Conservation (phyloP, 2,888 invertebrate genomes). For the Lymantria monacha region DNA sequence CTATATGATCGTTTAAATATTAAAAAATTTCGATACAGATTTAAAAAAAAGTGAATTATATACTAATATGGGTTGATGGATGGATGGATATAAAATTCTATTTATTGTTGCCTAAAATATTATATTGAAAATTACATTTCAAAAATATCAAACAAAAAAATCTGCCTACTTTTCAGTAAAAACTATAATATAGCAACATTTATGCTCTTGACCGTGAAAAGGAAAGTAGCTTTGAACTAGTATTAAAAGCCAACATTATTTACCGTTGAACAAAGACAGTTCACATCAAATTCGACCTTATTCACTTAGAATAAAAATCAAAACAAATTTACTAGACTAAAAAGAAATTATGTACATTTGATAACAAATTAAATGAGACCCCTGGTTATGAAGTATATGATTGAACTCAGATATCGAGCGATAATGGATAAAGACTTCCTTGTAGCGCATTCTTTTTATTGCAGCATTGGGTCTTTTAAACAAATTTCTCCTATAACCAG, state of each 20-base stretch:
- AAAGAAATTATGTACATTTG: conserved; percentile 9
- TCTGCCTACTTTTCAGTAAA: conserved; percentile 27
- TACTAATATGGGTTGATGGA: too few species aligned
- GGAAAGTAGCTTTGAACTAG: conserved; percentile 61
- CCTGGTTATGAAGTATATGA: not conserved
- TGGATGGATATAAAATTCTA: too few species aligned
- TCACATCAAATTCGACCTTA: conserved; percentile 38
- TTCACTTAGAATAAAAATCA: not conserved
- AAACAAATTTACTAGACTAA: not conserved
- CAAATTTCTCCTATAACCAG: conserved; percentile 32
- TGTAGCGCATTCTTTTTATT: conserved; percentile 41
- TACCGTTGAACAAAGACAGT: conserved; percentile 7
- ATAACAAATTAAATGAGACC: conserved; percentile 29
- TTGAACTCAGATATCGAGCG: conserved; percentile 17
- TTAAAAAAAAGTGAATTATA: too few species aligned
- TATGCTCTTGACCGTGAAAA: conserved; percentile 75
- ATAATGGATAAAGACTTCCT: conserved; percentile 35
- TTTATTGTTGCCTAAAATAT: too few species aligned
- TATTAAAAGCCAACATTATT: conserved; percentile 33
- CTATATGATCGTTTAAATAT: too few species aligned
- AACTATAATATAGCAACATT: conserved; percentile 48
- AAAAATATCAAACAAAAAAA: not conserved
- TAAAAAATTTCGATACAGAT: too few species aligned
- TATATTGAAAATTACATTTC: too few species aligned
- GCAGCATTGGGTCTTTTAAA: conserved; percentile 22